A percentile compares a stretch with the other conserved stretches of the same genome.
phyloP scores from a whole-genome alignment of 2,888 invertebrate species.

The Tupiocoris notatus region DNA sequence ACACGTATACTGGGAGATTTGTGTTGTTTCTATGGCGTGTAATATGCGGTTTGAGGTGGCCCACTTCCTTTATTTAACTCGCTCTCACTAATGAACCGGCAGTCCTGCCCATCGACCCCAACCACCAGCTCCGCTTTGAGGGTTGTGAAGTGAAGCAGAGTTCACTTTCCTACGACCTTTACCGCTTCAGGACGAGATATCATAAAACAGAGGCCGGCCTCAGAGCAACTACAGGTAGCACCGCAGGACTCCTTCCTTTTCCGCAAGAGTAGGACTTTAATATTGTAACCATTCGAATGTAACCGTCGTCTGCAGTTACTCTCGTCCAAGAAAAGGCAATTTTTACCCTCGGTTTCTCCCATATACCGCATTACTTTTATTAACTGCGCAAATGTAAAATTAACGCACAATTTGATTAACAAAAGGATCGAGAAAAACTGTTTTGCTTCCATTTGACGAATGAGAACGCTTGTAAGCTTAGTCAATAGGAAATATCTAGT shows the following conservation, averaged over 20 bases:
- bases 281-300: constrained; percentile 13
- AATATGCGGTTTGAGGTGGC: constrained; percentile 39
- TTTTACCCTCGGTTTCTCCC: too few species aligned
- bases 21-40: constrained; percentile 34
- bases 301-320: too few species aligned
- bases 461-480: too few species aligned
- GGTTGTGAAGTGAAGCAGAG: not conserved
- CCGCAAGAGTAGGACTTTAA: constrained; percentile 3
- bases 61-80: constrained; percentile 41
- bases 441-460: too few species aligned
- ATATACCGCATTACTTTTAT: too few species aligned
- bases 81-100: constrained; percentile 34
- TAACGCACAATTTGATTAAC: too few species aligned
- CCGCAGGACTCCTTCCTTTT: not conserved
- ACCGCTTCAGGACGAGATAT: constrained; percentile 1
- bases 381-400: too few species aligned
- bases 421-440: too few species aligned
- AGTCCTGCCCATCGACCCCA: not conserved
- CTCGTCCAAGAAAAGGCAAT: too few species aligned
- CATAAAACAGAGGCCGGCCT: constrained; percentile 20
- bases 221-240: not conserved
- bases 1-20: constrained; percentile 13
- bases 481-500: too few species aligned
- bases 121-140: not conserved
- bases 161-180: not conserved